phyloP scores from a whole-genome alignment of 1,140 invertebrate genomes.

The Drosophila nikananu region DNA sequence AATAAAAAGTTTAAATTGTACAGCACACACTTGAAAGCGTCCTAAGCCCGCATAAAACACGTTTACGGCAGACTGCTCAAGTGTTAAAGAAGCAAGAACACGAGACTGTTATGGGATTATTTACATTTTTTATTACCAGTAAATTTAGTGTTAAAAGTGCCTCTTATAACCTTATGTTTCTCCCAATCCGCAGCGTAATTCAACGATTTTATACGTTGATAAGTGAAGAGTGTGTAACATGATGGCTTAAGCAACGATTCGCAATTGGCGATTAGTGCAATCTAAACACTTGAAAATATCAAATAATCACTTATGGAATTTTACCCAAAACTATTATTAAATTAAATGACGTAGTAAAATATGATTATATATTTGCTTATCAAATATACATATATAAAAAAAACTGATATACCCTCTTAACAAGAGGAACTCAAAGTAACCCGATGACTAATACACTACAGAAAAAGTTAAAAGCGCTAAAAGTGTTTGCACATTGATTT shows the following conservation, averaged over 20 bases:
- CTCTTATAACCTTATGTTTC: background rate
- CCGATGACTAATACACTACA: slow-evolving; percentile 9
- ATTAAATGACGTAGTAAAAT: background rate
- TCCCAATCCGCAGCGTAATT: background rate
- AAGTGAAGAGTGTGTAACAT: background rate
- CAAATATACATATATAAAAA: background rate
- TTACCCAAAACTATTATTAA: slow-evolving; percentile 16
- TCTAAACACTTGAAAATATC: slow-evolving; percentile 15
- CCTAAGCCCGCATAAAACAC: slow-evolving; percentile 3
- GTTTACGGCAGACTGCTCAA: background rate
- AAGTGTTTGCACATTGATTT: slow-evolving; percentile 49
- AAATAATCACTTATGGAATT: slow-evolving; percentile 9
- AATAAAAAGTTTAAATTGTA: slow-evolving; percentile 38
- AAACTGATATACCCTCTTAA: slow-evolving; percentile 10
- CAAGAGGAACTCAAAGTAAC: background rate
- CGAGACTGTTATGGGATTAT: slow-evolving; percentile 13
- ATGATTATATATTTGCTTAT: background rate
- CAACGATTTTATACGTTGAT: background rate
- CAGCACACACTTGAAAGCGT: slow-evolving; percentile 16
- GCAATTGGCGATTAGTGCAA: background rate
- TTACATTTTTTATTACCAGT: slow-evolving; percentile 13
- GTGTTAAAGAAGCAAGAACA: background rate
- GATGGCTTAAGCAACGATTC: background rate
- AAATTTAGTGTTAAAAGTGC: slow-evolving; percentile 6
- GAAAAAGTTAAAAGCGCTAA: slow-evolving; percentile 37